Evolutionary conservation across 2,888 invertebrate genomes (phyloP), one percentile per base, ranked within the genome.

Genomic region (Arrhopalites spinosus): DNA sequence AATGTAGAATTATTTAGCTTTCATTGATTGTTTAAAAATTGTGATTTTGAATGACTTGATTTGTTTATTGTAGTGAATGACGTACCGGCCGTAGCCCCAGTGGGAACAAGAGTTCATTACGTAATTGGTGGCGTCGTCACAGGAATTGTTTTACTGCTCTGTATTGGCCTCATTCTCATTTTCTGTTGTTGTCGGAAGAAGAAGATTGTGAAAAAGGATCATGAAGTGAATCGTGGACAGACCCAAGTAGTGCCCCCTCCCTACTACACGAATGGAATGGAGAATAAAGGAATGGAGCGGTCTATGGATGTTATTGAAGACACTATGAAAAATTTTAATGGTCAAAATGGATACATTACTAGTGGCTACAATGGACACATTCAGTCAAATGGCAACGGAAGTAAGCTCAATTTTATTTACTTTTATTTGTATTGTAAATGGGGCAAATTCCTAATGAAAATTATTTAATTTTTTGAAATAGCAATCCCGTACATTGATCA

Each of bases 281-380:
- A 95, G 86, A 95, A 95, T 86, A 95, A 95, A 86, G 95, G 94
- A 36, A 87, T 95, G 63, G 95, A 95, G 86, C 93, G 94, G 86
- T 93, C 93, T 11, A 90, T 94, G 89, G 95, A 95, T 84, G 88
- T 94, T 83, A 85, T 84, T 77, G 94, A 94, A 83, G 95, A 95
- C 84, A 92, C 93, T 8, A 83, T 84, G 69, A 95, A 95, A 86
- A 93, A 91, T 75, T 90, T 92, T 63, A 83, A 83, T 80, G 82
- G 81, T 29, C 94, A 94, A 84, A 92, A 93, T 77, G 93, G 93
- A 27, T 94, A 94, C 78, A 81, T 83, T 84, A 92, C 93, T 66
- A 29, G 30, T 27, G 30, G 64, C 30, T 94, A 94, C 85, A 93
- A 93, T 86, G 89, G 89, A 70, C 90, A 91, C 83, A 89, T 90